Evolutionary conservation across 2,113 vertebrate species (phyloP).

Genomic region (Sakesphorus luctuosus): DNA sequence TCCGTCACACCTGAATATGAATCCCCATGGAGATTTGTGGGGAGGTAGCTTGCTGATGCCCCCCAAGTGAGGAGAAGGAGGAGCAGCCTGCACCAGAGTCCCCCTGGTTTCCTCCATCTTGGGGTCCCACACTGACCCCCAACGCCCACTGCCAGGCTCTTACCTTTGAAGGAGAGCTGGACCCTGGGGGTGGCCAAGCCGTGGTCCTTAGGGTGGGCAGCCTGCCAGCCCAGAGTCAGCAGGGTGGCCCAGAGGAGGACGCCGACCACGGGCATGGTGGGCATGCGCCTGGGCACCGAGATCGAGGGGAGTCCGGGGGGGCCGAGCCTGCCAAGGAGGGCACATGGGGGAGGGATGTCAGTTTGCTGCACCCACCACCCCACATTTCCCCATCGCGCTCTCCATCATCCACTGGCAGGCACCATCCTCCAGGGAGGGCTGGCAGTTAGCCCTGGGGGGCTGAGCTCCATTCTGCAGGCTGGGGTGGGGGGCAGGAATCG

Average conservation of each 20-base stretch:
- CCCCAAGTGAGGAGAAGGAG: accelerated
- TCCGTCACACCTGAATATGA: neutral
- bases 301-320: neutral
- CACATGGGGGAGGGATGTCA: neutral
- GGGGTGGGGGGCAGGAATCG: accelerated
- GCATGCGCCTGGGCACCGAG: neutral
- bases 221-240: constrained; percentile 76
- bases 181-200: constrained; percentile 66
- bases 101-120: neutral
- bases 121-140: neutral
- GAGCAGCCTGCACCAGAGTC: neutral
- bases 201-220: constrained; percentile 71
- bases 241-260: constrained; percentile 77
- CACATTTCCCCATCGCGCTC: neutral
- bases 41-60: neutral
- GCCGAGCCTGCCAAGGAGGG: constrained; percentile 42
- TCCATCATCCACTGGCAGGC: accelerated
- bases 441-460: neutral
- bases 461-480: neutral
- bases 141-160: neutral
- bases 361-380: neutral
- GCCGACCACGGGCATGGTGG: constrained; percentile 74
- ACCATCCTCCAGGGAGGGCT: neutral
- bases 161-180: constrained; percentile 82
- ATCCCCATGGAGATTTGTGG: neutral